phyloP scores from a whole-genome alignment of 2,113 vertebrate species.

The Bubo bubo region DNA sequence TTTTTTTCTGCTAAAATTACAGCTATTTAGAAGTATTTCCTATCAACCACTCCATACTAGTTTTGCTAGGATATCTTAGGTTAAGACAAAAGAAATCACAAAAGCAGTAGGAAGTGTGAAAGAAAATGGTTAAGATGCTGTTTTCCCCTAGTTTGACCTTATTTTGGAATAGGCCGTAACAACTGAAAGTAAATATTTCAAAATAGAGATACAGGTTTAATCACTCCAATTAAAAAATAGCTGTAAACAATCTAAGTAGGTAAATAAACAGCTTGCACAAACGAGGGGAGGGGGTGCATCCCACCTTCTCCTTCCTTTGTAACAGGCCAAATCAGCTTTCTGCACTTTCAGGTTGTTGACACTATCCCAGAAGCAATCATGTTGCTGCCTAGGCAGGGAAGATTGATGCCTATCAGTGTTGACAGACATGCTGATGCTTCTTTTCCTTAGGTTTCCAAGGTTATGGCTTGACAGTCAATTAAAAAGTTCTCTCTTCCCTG shows the following conservation, averaged over 20 bases:
- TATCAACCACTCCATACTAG: background rate
- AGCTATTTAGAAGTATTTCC: background rate
- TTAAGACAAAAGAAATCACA: background rate
- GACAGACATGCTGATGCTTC: slow-evolving; percentile 42
- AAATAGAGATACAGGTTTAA: background rate
- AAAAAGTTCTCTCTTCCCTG: slow-evolving; percentile 41
- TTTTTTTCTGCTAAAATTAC: background rate
- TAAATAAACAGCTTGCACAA: background rate
- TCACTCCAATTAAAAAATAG: background rate
- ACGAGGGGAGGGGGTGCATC: background rate
- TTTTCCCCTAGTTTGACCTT: background rate
- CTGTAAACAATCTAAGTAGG: background rate
- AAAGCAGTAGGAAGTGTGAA: background rate
- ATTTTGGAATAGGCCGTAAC: background rate
- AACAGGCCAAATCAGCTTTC: slow-evolving; percentile 29
- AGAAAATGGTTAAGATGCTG: background rate
- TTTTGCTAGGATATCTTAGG: background rate
- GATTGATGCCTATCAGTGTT: slow-evolving; percentile 38
- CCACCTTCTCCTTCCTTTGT: background rate
- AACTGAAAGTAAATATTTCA: background rate
- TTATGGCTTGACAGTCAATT: slow-evolving; percentile 48
- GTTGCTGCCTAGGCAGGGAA: slow-evolving; percentile 25
- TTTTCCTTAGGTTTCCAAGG: slow-evolving; percentile 31
- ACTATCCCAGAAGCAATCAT: slow-evolving; percentile 41
- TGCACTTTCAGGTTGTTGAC: slow-evolving; percentile 24